Percentiles rank a stretch among this genome's conserved stretches.
phyloP scores from a whole-genome alignment of 1,140 invertebrate genomes.

The Agraylea sexmaculata region DNA sequence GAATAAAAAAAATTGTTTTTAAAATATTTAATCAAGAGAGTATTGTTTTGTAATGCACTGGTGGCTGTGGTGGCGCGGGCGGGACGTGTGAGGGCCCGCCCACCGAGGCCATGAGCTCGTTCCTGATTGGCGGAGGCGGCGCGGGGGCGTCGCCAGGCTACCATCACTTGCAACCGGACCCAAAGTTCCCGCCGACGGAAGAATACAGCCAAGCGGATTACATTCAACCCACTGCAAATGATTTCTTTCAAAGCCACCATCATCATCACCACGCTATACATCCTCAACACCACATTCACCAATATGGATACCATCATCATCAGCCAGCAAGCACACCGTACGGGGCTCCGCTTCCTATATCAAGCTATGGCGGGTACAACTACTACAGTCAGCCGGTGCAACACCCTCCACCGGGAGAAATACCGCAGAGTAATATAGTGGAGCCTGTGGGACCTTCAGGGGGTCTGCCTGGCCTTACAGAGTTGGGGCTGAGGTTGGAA shows the following conservation, averaged over 20 bases:
- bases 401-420: constrained; percentile 36
- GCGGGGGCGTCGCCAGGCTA: too few relatives aligned
- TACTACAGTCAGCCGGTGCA: constrained; percentile 52
- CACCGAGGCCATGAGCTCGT: constrained; percentile 70
- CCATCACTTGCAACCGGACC: constrained; percentile 58
- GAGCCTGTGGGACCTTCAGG: constrained; percentile 35
- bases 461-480: constrained; percentile 34
- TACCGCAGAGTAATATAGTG: constrained; percentile 37
- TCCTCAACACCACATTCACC: constrained; percentile 42
- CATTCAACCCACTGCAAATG: constrained; percentile 50
- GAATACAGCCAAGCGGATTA: constrained; percentile 80
- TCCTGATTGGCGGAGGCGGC: constrained; percentile 59
- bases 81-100: constrained; percentile 29
- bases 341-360: constrained; percentile 43
- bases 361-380: constrained; percentile 39
- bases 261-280: constrained; percentile 56
- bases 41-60: too few relatives aligned
- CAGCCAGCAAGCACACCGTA: constrained; percentile 49
- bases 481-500: constrained; percentile 42
- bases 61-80: constrained; percentile 31
- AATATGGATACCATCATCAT: constrained; percentile 57
- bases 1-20: too few relatives aligned
- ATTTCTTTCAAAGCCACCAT: constrained; percentile 56
- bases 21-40: too few relatives aligned
- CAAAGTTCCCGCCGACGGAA: constrained; percentile 78